These are phyloP conservation scores for Danio kyathit DNA, from an alignment of 2,797 vertebrate species.

Conservation along the genomic window DNA sequence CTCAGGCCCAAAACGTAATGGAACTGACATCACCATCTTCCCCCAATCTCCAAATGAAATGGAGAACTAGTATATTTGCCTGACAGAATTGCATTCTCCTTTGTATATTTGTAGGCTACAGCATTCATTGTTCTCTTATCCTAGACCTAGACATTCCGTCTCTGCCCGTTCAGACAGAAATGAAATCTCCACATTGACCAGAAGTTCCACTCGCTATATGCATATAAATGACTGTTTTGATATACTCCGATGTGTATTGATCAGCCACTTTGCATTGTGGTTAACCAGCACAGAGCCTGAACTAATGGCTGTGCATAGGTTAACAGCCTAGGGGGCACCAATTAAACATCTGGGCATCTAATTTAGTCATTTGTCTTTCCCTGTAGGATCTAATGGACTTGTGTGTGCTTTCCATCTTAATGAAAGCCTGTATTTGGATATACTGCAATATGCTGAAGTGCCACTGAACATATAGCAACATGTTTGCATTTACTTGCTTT, in stretches of 20 bases:
- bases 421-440: slow-evolving; percentile 17
- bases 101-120: not conserved
- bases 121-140: slow-evolving; percentile 1
- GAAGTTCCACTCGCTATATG: not conserved
- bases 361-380: slow-evolving; percentile 28
- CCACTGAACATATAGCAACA: not conserved
- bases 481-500: too few species aligned
- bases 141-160: slow-evolving; percentile 18
- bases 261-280: not conserved
- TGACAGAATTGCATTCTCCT: slow-evolving; percentile 7
- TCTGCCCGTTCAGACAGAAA: not conserved
- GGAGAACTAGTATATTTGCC: slow-evolving; percentile 7
- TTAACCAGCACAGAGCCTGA: not conserved
- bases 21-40: not conserved
- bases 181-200: slow-evolving; percentile 20
- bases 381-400: slow-evolving; percentile 5
- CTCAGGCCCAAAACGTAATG: slow-evolving; percentile 27
- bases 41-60: slow-evolving; percentile 9
- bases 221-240: slow-evolving; percentile 12
- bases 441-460: slow-evolving; percentile 12
- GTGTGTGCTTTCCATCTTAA: slow-evolving; percentile 12
- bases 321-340: slow-evolving; percentile 7
- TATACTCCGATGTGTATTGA: slow-evolving; percentile 12
- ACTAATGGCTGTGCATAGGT: slow-evolving; percentile 23
- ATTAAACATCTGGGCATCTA: slow-evolving; percentile 11